Evolutionary conservation across 2,888 invertebrate genomes (phyloP).

Genomic region (Chamaedrilus cognettii): DNA sequence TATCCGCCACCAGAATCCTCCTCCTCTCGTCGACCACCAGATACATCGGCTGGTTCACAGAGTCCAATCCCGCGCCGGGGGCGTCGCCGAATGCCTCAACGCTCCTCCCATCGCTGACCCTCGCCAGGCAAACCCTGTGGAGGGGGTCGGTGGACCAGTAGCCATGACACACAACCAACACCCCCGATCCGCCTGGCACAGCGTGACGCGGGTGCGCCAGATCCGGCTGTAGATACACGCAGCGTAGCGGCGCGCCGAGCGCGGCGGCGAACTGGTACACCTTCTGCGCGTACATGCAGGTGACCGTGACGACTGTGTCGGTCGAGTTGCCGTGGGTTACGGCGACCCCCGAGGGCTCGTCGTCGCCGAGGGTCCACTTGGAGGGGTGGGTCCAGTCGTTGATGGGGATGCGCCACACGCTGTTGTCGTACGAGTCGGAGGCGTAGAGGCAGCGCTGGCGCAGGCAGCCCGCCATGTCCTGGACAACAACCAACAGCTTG

Average conservation of each 20-base stretch:
- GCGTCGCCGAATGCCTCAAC: neutral
- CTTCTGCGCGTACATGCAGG: conserved; percentile 12
- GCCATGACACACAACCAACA: conserved; percentile 9
- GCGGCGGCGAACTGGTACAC: conserved; percentile 6
- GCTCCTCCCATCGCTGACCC: neutral
- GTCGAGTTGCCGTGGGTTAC: neutral
- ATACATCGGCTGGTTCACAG: conserved; percentile 8
- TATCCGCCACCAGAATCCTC: neutral
- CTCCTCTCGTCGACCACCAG: neutral
- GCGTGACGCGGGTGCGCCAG: conserved; percentile 14
- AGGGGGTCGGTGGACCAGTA: conserved; percentile 14
- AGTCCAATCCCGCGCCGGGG: neutral
- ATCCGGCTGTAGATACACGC: conserved; percentile 10
- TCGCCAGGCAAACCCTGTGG: conserved; percentile 2
- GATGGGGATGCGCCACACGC: neutral
- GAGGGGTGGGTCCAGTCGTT: neutral
- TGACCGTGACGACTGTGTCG: neutral
- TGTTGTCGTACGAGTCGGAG: conserved; percentile 8
- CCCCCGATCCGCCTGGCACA: neutral
- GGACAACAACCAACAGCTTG: too few species aligned
- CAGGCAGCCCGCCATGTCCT: conserved; percentile 11
- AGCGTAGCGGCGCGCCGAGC: neutral
- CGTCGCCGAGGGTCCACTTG: conserved; percentile 13
- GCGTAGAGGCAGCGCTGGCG: conserved; percentile 2
- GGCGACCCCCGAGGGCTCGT: conserved; percentile 9